Base-by-base conservation (phyloP, 2,888 invertebrate genomes). In the Eupithecia tripunctaria region DNA sequence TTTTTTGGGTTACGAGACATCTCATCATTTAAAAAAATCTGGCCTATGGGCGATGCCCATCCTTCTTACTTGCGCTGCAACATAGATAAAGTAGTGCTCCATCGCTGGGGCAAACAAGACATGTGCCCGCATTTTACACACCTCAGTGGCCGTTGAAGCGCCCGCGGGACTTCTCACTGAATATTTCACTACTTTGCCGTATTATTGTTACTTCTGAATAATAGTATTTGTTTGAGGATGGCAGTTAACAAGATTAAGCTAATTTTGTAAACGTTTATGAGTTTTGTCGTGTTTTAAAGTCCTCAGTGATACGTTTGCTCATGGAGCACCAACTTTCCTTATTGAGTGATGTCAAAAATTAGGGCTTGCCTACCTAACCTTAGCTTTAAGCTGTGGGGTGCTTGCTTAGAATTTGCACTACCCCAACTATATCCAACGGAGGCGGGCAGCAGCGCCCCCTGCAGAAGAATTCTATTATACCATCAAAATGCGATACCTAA, bases 21-120 rank as follows among this genome's bases (percentile, higher is more conserved):
- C 15, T 41, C 41, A 3, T 2, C 10, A 2, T 27, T 0, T 25
- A 12, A 12, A 14, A 15, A 15, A 36, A 8, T 5, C 41, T 32
- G 32, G 32, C 5, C 32, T 32, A 32, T 1, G 5, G 5, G 43
- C 47, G 8, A n/a, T 51, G 47, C 21, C 10, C 29, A 29, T 29
- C 8, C 29, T 63, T 64, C 7, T 14, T 10, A 64, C 25, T 64
- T 64, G 3, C 14, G 12, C 21, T 36, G 12, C 38, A 25, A 25
- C 64, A 38, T 25, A 72, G 68, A 72, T 72, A 72, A 68, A 87
- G 82, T 82, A 83, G 83, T 82, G 79, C 84, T 84, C 84, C 83
- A 83, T 84, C 82, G 86, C 77, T 73, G 78, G 81, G 78, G 86
- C 85, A 87, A 88, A 87, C 86, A 86, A 79, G 82, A 83, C 85